phyloP scores from a whole-genome alignment of 2,113 vertebrate species.

The Bombycilla garrulus region DNA sequence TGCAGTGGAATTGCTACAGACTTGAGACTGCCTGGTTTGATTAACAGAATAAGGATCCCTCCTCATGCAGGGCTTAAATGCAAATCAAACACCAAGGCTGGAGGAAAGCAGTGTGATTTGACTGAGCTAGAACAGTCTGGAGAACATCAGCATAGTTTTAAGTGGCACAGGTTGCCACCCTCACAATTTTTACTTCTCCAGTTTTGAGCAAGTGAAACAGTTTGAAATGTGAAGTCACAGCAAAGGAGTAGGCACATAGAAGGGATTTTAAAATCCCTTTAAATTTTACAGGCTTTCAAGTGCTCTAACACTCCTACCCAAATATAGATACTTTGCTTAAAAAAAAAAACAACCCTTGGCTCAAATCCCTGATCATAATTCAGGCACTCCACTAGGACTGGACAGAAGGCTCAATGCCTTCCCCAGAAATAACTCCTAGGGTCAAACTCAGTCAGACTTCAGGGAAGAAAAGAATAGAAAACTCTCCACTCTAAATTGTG shows the following conservation, averaged over 20 bases:
- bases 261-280: neutral
- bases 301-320: neutral
- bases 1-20: neutral
- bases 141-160: fast-evolving
- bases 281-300: neutral
- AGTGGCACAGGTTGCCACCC: neutral
- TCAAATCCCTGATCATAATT: neutral
- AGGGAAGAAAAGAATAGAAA: neutral
- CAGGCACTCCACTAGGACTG: neutral
- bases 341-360: neutral
- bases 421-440: neutral
- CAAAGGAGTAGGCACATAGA: neutral
- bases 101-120: neutral
- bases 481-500: neutral
- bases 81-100: neutral
- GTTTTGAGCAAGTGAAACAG: neutral
- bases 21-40: neutral
- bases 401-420: neutral
- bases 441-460: neutral
- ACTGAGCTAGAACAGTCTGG: neutral
- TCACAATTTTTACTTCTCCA: neutral
- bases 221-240: neutral
- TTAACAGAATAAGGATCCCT: neutral
- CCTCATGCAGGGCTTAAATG: neutral
- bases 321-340: neutral